A percentile compares a stretch with the other conserved stretches of the same genome.
Conservation (phyloP, 1,140 invertebrate genomes). For the Andrena cerasifolii region DNA sequence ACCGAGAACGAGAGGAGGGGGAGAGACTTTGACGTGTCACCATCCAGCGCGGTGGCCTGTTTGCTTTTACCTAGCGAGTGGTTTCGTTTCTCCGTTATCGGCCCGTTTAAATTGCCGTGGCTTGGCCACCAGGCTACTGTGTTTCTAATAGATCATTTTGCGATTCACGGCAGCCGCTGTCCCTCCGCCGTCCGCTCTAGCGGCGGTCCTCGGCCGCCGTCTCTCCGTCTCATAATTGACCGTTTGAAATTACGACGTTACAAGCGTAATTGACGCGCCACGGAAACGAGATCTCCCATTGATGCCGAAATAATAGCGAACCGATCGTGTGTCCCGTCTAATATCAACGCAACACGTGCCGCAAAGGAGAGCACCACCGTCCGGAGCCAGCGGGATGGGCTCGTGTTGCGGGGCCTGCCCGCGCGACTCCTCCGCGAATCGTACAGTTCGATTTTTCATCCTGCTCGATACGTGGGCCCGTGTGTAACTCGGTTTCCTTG, state of each 20-base stretch:
- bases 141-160: constrained; percentile 47
- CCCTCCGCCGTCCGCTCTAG: too few relatives aligned
- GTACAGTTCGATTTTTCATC: neutral
- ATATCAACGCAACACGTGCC: too few relatives aligned
- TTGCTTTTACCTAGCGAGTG: constrained; percentile 59
- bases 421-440: neutral
- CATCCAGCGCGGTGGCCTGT: constrained; percentile 36
- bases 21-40: constrained; percentile 50
- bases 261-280: constrained; percentile 24
- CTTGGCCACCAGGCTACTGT: neutral
- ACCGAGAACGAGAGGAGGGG: constrained; percentile 36
- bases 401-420: too few relatives aligned
- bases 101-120: constrained; percentile 37
- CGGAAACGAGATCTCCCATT: constrained; percentile 15
- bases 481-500: constrained; percentile 27
- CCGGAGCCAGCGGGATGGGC: too few relatives aligned
- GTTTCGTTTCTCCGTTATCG: constrained; percentile 46
- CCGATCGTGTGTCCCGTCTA: neutral
- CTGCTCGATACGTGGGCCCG: neutral
- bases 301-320: neutral
- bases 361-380: too few relatives aligned
- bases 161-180: neutral
- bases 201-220: too few relatives aligned
- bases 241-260: constrained; percentile 43
- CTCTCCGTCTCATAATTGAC: constrained; percentile 18